These are phyloP conservation scores for Ophion slaviceki DNA, from an alignment of 2,888 invertebrate species.

Conservation along the genomic window DNA sequence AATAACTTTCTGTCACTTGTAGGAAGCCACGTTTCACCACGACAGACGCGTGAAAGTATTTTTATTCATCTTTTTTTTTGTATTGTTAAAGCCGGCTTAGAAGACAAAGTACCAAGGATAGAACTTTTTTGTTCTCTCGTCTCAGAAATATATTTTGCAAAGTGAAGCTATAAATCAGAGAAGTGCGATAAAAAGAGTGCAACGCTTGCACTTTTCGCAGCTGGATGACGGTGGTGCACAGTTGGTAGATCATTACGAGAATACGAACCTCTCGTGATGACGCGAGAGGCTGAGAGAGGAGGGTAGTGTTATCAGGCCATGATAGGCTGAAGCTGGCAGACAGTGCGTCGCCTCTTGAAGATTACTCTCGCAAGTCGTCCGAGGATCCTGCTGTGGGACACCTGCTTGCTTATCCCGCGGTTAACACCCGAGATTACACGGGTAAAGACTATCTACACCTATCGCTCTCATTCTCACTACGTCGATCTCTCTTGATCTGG, in stretches of 20 bases:
- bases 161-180: no score
- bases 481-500: constrained; percentile 20
- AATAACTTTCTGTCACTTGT: constrained; percentile 58
- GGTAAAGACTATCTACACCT: constrained; percentile 2
- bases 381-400: constrained; percentile 28
- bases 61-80: constrained; percentile 5
- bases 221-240: no score
- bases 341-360: constrained; percentile 42
- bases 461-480: not conserved
- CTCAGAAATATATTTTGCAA: not conserved
- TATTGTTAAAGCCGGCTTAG: constrained; percentile 7
- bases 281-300: not conserved
- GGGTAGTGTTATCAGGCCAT: not conserved
- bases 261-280: not conserved
- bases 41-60: constrained; percentile 43
- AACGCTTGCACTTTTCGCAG: no score
- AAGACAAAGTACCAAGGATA: not conserved
- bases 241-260: not conserved
- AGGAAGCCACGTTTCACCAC: constrained; percentile 60
- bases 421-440: constrained; percentile 20
- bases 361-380: constrained; percentile 22
- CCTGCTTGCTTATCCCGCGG: constrained; percentile 47
- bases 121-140: constrained; percentile 6
- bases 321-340: constrained; percentile 30
- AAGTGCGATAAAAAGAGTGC: not conserved